Evolutionary conservation across 2,888 invertebrate species (phyloP).

Genomic region (Lasioglossum vierecki): DNA sequence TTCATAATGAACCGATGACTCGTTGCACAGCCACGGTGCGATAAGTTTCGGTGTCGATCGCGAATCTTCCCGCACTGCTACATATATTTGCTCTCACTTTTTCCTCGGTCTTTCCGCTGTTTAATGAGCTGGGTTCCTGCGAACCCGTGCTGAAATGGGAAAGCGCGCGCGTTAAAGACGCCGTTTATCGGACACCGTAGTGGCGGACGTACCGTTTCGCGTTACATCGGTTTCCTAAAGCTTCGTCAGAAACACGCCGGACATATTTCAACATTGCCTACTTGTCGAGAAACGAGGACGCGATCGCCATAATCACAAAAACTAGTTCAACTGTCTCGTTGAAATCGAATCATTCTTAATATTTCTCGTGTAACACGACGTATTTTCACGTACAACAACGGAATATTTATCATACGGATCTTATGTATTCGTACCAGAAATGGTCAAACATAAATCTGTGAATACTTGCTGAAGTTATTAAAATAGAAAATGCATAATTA

Average conservation of each 20-base stretch:
- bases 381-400: no score
- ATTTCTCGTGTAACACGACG: no score
- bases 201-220: slow-evolving; percentile 10
- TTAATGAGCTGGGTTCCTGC: slow-evolving; percentile 56
- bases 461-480: neutral
- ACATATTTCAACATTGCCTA: slow-evolving; percentile 19
- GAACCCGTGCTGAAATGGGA: slow-evolving; percentile 54
- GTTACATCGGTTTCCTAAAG: slow-evolving; percentile 9
- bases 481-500: no score
- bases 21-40: slow-evolving; percentile 4
- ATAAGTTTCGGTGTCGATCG: slow-evolving; percentile 15
- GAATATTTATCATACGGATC: neutral
- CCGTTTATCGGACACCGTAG: slow-evolving; percentile 44
- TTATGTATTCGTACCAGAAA: neutral
- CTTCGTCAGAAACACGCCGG: neutral
- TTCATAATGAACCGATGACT: slow-evolving; percentile 34
- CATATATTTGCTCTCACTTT: slow-evolving; percentile 62
- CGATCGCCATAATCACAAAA: neutral
- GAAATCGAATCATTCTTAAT: neutral
- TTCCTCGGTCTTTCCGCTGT: slow-evolving; percentile 32
- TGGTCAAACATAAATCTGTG: neutral
- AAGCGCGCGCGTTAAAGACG: slow-evolving; percentile 37
- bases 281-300: slow-evolving; percentile 12
- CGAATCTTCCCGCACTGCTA: slow-evolving; percentile 34
- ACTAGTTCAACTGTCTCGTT: neutral